These are phyloP conservation scores for Amorpha juglandis DNA, from an alignment of 2,888 invertebrate species.

Conservation along the genomic window DNA sequence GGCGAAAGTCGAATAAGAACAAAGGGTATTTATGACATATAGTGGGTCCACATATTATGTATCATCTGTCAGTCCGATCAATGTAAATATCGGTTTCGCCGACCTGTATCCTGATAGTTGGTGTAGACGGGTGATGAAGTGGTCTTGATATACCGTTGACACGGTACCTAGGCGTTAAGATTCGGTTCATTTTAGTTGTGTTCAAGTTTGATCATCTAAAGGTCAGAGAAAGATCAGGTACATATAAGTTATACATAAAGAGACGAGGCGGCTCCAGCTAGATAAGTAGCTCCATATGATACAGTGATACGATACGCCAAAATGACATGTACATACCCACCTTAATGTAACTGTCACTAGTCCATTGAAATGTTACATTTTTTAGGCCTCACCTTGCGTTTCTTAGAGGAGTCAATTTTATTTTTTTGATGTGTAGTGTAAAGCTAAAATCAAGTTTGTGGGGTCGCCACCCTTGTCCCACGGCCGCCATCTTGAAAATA, in stretches of 20 bases:
- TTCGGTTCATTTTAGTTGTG: background rate
- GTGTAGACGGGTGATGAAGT: background rate
- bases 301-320: background rate
- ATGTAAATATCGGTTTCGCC: background rate
- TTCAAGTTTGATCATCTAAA: background rate
- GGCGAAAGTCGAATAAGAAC: constrained; percentile 73
- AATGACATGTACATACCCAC: background rate
- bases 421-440: too few relatives aligned
- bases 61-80: background rate
- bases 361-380: too few relatives aligned
- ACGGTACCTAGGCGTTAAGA: background rate
- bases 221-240: background rate
- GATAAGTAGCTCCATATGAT: background rate
- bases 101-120: background rate
- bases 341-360: constrained; percentile 8
- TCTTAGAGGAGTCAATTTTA: too few relatives aligned
- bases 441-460: too few relatives aligned
- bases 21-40: constrained; percentile 58
- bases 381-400: too few relatives aligned
- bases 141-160: background rate
- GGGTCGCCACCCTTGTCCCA: too few relatives aligned
- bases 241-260: background rate
- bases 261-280: background rate
- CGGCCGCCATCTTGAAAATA: too few relatives aligned
- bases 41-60: constrained; percentile 22